Conservation (phyloP, 2,888 invertebrate genomes). For the Spodoptera littoralis region DNA sequence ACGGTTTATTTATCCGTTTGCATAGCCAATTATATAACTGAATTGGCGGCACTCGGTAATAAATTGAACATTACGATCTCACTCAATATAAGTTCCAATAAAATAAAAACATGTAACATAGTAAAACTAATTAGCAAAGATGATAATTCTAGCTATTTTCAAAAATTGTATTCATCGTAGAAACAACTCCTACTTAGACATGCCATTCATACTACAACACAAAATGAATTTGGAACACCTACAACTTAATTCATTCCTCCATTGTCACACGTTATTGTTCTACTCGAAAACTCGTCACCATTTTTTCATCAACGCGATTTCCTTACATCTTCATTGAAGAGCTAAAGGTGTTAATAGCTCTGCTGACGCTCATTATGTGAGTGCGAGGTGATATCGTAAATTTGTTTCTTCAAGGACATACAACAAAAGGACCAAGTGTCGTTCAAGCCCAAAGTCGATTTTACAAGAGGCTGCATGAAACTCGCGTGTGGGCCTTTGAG, state of each 20-base stretch:
- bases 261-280: constrained; percentile 13
- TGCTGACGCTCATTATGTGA: constrained; percentile 81
- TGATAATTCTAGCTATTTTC: too few relatives aligned
- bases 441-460: constrained; percentile 84
- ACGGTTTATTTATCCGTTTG: too few relatives aligned
- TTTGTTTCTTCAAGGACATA: constrained; percentile 82
- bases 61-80: too few relatives aligned
- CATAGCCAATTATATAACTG: too few relatives aligned
- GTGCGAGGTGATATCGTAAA: constrained; percentile 81
- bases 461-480: constrained; percentile 84
- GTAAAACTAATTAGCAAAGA: too few relatives aligned
- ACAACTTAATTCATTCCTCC: not conserved
- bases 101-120: too few relatives aligned
- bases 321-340: constrained; percentile 79
- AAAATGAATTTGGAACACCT: too few relatives aligned
- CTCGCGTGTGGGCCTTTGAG: constrained; percentile 84
- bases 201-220: too few relatives aligned
- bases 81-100: too few relatives aligned
- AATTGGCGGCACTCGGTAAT: too few relatives aligned
- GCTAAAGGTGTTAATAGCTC: constrained; percentile 83
- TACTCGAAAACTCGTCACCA: constrained; percentile 4
- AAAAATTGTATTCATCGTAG: too few relatives aligned
- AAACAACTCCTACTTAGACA: too few relatives aligned
- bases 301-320: constrained; percentile 29
- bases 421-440: constrained; percentile 84